Conservation (phyloP, 2,888 invertebrate genomes). For the Therioaphis trifolii region DNA sequence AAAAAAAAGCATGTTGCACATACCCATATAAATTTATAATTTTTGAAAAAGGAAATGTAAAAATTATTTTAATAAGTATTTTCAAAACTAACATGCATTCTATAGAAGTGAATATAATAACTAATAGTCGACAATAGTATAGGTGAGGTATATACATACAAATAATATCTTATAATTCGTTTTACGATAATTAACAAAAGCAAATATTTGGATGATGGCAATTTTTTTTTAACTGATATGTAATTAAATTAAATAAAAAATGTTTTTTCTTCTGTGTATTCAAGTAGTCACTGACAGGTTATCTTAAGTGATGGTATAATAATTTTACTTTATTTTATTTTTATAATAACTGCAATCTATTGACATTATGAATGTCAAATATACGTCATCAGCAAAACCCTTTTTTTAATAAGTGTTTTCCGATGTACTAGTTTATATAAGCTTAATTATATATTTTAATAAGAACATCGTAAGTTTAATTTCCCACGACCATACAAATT, state of each 20-base stretch:
- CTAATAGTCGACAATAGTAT: too few relatives aligned
- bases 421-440: constrained; percentile 10
- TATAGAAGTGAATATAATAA: too few relatives aligned
- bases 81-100: too few relatives aligned
- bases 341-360: not conserved
- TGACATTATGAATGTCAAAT: not conserved
- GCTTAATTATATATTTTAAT: not conserved
- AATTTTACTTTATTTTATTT: constrained; percentile 13
- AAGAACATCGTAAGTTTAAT: constrained; percentile 7
- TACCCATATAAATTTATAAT: too few relatives aligned
- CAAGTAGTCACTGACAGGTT: not conserved
- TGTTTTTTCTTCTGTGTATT: not conserved
- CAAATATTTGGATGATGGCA: constrained; percentile 5
- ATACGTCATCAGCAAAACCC: not conserved
- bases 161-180: not conserved
- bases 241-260: not conserved
- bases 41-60: too few relatives aligned
- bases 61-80: too few relatives aligned
- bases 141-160: not conserved
- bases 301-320: not conserved
- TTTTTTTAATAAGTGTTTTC: not conserved
- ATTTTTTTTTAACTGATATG: not conserved
- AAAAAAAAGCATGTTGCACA: not conserved
- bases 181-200: constrained; percentile 1
- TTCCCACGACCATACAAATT: constrained; percentile 38